phyloP scores from a whole-genome alignment of 2,797 vertebrate genomes.

The Sebastes goodei region DNA sequence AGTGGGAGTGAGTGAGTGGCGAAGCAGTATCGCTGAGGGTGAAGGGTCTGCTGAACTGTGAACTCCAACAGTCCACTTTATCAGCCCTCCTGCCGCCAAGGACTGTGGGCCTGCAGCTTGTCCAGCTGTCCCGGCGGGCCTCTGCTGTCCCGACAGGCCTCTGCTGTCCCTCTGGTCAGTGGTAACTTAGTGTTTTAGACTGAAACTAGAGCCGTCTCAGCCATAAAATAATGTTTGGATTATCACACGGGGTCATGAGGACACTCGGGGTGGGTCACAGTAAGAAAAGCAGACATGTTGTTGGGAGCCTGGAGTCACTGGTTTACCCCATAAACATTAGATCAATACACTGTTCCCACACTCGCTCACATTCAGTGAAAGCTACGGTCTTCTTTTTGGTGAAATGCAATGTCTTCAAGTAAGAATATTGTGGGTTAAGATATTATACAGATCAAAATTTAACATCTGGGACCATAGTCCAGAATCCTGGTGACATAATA shows the following conservation, averaged over 20 bases:
- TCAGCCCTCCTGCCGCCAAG: slow-evolving; percentile 37
- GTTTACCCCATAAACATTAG: neutral
- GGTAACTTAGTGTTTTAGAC: neutral
- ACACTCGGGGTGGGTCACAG: neutral
- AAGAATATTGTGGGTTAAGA: neutral
- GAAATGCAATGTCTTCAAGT: neutral
- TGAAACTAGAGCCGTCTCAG: neutral
- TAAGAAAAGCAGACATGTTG: neutral
- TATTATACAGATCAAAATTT: neutral
- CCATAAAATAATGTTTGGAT: slow-evolving; percentile 28
- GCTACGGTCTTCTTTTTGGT: neutral
- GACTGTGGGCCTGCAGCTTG: slow-evolving; percentile 34
- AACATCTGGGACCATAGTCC: neutral
- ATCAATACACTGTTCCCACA: neutral
- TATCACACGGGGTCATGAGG: slow-evolving; percentile 10
- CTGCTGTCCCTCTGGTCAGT: neutral
- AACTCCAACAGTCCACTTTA: slow-evolving; percentile 45
- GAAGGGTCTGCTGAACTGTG: slow-evolving; percentile 63
- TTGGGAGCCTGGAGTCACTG: neutral
- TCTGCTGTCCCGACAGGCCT: neutral
- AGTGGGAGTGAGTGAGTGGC: slow-evolving; percentile 38
- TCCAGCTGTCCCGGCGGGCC: neutral
- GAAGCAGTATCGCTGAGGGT: slow-evolving; percentile 41
- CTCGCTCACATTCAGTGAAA: neutral
- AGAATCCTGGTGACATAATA: neutral